Evolutionary conservation across 2,888 invertebrate genomes (phyloP).

Genomic region (Vesta saturnalis): DNA sequence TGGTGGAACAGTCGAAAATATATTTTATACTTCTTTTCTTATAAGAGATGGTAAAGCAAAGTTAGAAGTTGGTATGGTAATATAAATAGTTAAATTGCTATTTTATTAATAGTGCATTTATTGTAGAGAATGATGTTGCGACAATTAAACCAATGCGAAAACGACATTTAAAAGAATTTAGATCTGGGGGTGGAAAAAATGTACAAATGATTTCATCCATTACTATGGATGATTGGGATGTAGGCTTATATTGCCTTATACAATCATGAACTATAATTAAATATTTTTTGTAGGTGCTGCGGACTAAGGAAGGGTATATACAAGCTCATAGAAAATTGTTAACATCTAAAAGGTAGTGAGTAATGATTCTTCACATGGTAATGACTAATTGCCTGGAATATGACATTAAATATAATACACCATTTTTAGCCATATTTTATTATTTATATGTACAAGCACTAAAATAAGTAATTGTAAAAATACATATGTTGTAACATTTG

Average conservation of each 20-base stretch:
- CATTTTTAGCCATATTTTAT: too few species aligned
- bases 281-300: slow-evolving; percentile 46
- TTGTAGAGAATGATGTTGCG: slow-evolving; percentile 40
- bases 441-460: too few species aligned
- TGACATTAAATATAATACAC: too few species aligned
- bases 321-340: slow-evolving; percentile 43
- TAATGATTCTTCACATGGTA: too few species aligned
- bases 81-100: neutral
- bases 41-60: slow-evolving; percentile 67
- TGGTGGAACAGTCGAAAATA: slow-evolving; percentile 70
- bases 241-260: slow-evolving; percentile 50
- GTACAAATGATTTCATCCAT: slow-evolving; percentile 69
- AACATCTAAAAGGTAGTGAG: slow-evolving; percentile 10
- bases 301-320: slow-evolving; percentile 46
- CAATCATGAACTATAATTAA: slow-evolving; percentile 5
- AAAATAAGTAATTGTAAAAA: too few species aligned
- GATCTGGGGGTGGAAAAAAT: slow-evolving; percentile 56
- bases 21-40: slow-evolving; percentile 72
- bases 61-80: slow-evolving; percentile 63
- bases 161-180: slow-evolving; percentile 49
- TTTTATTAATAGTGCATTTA: slow-evolving; percentile 1
- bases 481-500: too few species aligned
- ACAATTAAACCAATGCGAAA: slow-evolving; percentile 50
- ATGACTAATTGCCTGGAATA: too few species aligned
- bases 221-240: slow-evolving; percentile 68